Conservation (phyloP, 1,140 invertebrate species). For the Diorhabda elongata region DNA sequence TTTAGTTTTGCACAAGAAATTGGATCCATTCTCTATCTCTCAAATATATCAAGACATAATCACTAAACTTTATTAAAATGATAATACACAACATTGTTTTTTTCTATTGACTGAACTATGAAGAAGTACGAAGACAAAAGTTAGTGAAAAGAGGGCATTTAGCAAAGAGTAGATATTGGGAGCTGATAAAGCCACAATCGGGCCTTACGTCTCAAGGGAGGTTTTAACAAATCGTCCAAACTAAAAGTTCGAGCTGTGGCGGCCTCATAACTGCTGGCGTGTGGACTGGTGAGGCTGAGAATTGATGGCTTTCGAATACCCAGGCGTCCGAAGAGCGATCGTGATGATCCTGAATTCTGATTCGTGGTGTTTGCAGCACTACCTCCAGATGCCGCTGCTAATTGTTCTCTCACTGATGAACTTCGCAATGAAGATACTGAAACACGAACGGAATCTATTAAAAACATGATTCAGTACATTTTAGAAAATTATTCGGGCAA, state of each 20-base stretch:
- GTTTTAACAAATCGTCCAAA: conserved; percentile 76
- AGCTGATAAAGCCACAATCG: conserved; percentile 25
- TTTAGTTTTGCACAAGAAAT: too few relatives aligned
- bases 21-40: too few relatives aligned
- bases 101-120: too few relatives aligned
- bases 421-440: conserved; percentile 41
- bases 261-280: conserved; percentile 50
- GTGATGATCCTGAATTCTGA: conserved; percentile 46
- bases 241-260: conserved; percentile 64
- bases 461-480: too few relatives aligned
- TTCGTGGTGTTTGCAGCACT: conserved; percentile 44
- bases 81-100: too few relatives aligned
- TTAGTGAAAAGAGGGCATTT: background rate
- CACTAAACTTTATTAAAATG: too few relatives aligned
- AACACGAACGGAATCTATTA: background rate
- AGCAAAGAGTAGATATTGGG: background rate
- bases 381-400: conserved; percentile 43
- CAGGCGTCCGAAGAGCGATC: conserved; percentile 68
- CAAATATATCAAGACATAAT: too few relatives aligned
- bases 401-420: conserved; percentile 47
- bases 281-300: conserved; percentile 64
- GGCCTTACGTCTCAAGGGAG: conserved; percentile 66
- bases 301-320: conserved; percentile 77
- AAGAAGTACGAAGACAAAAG: too few relatives aligned
- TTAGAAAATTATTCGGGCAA: too few relatives aligned